phyloP scores from a whole-genome alignment of 2,888 invertebrate genomes.

The Hyalella azteca region DNA sequence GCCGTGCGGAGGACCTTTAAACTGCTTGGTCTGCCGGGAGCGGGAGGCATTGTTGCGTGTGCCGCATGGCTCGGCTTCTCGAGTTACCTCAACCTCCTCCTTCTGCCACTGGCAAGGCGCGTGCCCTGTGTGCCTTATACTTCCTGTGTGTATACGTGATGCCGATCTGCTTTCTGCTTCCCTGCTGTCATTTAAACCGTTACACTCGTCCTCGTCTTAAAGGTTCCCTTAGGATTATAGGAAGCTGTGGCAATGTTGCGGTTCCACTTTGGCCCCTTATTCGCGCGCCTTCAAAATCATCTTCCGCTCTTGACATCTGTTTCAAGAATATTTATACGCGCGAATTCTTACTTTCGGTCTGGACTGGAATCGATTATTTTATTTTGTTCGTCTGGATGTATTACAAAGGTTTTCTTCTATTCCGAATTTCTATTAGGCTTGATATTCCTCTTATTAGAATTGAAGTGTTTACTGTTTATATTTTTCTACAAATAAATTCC shows the following conservation, averaged over 20 bases:
- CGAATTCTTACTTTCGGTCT: no score
- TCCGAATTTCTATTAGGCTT: no score
- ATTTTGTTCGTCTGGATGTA: no score
- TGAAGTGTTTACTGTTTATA: no score
- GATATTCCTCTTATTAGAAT: no score
- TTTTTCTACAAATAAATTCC: no score
- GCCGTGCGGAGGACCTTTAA: constrained; percentile 20
- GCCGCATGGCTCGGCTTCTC: constrained; percentile 16
- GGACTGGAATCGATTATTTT: no score
- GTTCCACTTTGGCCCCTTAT: not conserved
- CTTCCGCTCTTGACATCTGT: no score
- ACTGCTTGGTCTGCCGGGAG: constrained; percentile 23
- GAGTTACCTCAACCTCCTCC: constrained; percentile 18
- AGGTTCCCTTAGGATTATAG: not conserved
- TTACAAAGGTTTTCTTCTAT: no score
- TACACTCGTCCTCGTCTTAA: not conserved
- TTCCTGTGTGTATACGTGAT: not conserved
- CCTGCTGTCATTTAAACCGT: constrained; percentile 31
- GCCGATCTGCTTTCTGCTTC: not conserved
- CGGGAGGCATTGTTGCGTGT: constrained; percentile 33
- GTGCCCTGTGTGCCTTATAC: not conserved
- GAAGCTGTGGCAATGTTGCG: constrained; percentile 14
- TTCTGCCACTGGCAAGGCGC: constrained; percentile 4
- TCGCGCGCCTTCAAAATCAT: no score
- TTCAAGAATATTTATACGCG: no score